Percentiles rank a stretch among this genome's conserved stretches.
phyloP scores from a whole-genome alignment of 1,140 invertebrate genomes.

The Heliconius melpomene region DNA sequence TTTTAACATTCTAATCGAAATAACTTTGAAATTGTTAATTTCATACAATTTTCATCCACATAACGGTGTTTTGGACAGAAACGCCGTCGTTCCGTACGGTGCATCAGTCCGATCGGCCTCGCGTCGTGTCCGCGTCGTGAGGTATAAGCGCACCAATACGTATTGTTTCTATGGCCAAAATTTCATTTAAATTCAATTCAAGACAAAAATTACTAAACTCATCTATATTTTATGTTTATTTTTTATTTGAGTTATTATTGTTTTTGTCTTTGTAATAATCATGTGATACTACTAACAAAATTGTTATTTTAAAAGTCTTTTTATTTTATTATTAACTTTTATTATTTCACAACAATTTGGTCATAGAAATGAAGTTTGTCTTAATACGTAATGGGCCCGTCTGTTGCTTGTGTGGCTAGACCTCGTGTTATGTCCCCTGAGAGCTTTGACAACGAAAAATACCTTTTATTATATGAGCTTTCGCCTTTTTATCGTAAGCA shows the following conservation, averaged over 20 bases:
- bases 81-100: slow-evolving; percentile 72
- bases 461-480: slow-evolving; percentile 26
- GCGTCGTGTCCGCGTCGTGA: slow-evolving; percentile 59
- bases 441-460: slow-evolving; percentile 42
- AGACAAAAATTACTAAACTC: background rate
- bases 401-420: slow-evolving; percentile 58
- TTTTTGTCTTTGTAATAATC: background rate
- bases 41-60: background rate
- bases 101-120: slow-evolving; percentile 72
- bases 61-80: slow-evolving; percentile 63
- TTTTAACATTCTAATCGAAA: background rate
- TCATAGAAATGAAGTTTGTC: slow-evolving; percentile 50
- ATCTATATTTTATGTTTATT: background rate
- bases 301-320: background rate
- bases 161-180: slow-evolving; percentile 37
- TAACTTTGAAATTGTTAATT: background rate
- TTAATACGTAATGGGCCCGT: slow-evolving; percentile 48
- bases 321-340: slow-evolving; percentile 6
- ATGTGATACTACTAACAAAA: background rate
- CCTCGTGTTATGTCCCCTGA: slow-evolving; percentile 41
- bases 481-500: slow-evolving; percentile 38
- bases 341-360: slow-evolving; percentile 30
- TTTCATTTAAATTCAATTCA: slow-evolving; percentile 8
- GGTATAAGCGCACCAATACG: slow-evolving; percentile 59
- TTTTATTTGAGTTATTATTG: background rate